These are phyloP conservation scores for Gymnothorax reevesii DNA, from an alignment of 2,797 vertebrate genomes.

Conservation along the genomic window DNA sequence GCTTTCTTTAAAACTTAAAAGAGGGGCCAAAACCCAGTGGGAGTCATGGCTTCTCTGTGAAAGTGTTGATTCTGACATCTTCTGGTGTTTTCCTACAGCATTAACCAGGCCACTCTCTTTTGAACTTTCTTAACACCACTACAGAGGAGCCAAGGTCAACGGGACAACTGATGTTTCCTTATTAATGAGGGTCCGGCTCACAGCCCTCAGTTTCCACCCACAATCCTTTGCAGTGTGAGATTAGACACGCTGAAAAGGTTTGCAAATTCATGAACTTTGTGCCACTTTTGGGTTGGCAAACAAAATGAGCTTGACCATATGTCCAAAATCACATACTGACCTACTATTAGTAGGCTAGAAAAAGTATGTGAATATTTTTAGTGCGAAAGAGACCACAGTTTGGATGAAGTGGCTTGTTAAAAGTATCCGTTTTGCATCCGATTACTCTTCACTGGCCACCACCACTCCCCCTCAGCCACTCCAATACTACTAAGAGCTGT, in stretches of 20 bases:
- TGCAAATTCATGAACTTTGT: constrained; percentile 26
- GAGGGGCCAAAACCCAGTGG: constrained; percentile 66
- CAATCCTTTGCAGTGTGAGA: constrained; percentile 28
- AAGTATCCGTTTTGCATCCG: too few relatives aligned
- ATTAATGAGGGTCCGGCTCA: constrained; percentile 58
- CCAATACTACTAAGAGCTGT: too few relatives aligned
- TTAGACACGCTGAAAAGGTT: constrained; percentile 35
- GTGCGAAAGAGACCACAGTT: too few relatives aligned
- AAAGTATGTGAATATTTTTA: too few relatives aligned
- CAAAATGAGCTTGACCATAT: neutral
- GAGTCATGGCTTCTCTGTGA: constrained; percentile 69
- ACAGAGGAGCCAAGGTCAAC: constrained; percentile 58
- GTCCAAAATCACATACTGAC: neutral
- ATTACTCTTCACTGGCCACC: too few relatives aligned
- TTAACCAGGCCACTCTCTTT: constrained; percentile 67
- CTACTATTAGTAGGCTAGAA: too few relatives aligned
- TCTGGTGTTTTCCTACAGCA: constrained; percentile 67
- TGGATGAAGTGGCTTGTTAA: too few relatives aligned
- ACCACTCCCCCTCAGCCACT: too few relatives aligned
- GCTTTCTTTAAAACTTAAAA: constrained; percentile 84
- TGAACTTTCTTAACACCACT: constrained; percentile 54
- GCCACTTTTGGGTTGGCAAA: too few relatives aligned
- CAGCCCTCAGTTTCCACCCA: constrained; percentile 52
- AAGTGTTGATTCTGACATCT: constrained; percentile 77
- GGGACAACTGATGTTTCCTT: constrained; percentile 59